Conservation (phyloP, 1,140 invertebrate species). For the Cardiocondyla obscurior region DNA sequence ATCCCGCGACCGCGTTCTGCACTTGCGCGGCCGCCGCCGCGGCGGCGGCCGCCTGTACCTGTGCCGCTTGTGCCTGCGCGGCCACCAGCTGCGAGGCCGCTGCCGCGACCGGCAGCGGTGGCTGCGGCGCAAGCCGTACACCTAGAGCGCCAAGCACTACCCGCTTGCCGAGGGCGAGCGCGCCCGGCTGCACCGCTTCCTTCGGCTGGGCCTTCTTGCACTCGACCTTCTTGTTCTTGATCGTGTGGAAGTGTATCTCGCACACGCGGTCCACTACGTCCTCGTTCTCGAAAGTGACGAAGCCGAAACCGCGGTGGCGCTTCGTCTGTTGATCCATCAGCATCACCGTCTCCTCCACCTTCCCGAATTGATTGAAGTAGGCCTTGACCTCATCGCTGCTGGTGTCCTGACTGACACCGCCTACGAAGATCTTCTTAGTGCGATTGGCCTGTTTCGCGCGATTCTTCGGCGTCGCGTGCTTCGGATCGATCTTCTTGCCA, state of each 20-base stretch:
- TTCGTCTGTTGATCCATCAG: slow-evolving; percentile 97
- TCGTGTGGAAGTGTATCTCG: slow-evolving; percentile 96
- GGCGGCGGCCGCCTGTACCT: slow-evolving; percentile 85
- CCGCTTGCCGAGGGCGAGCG: slow-evolving; percentile 89
- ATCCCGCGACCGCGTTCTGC: slow-evolving; percentile 86
- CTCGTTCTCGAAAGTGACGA: slow-evolving; percentile 96
- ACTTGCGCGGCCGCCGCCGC: slow-evolving; percentile 86
- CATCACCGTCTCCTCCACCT: slow-evolving; percentile 96
- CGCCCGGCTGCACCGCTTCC: slow-evolving; percentile 91
- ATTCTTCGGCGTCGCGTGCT: slow-evolving; percentile 96
- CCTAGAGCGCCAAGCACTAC: slow-evolving; percentile 89
- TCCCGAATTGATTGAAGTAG: slow-evolving; percentile 96
- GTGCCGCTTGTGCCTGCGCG: slow-evolving; percentile 84
- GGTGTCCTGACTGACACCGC: slow-evolving; percentile 95
- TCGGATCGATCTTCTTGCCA: slow-evolving; percentile 97
- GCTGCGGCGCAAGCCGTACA: slow-evolving; percentile 86
- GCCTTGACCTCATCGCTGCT: slow-evolving; percentile 95
- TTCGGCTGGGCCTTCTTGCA: slow-evolving; percentile 97
- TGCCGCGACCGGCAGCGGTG: slow-evolving; percentile 83
- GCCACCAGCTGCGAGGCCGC: slow-evolving; percentile 84
- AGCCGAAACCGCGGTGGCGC: slow-evolving; percentile 94
- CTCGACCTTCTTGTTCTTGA: slow-evolving; percentile 97
- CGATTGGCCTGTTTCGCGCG: slow-evolving; percentile 93
- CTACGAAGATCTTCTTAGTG: slow-evolving; percentile 96
- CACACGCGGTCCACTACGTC: slow-evolving; percentile 95